phyloP scores from a whole-genome alignment of 2,113 vertebrate species.

The Cathartes aura region DNA sequence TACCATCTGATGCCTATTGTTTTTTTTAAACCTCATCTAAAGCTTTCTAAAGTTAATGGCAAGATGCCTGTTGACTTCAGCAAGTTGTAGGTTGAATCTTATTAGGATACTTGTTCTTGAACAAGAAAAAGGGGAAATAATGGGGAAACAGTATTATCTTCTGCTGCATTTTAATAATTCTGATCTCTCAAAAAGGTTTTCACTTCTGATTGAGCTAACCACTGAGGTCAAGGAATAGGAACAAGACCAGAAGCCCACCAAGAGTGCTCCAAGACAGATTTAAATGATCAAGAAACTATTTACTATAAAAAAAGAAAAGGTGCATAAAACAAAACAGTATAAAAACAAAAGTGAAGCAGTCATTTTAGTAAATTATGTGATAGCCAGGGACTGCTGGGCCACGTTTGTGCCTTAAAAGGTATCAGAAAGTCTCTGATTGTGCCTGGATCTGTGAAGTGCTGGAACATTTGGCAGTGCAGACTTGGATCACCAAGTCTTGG shows the following conservation, averaged over 20 bases:
- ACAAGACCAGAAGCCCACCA: not conserved
- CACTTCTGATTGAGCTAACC: not conserved
- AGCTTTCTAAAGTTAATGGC: not conserved
- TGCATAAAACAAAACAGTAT: fast-evolving
- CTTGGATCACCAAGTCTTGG: not conserved
- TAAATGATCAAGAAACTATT: not conserved
- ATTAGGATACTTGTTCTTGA: not conserved
- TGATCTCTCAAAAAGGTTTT: not conserved
- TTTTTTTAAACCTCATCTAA: not conserved
- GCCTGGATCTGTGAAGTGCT: not conserved
- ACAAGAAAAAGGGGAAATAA: not conserved
- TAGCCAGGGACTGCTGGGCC: not conserved
- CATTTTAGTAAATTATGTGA: not conserved
- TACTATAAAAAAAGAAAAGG: not conserved
- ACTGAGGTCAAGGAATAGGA: not conserved
- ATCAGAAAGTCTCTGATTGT: not conserved
- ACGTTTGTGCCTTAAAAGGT: not conserved
- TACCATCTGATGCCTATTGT: not conserved
- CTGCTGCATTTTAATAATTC: not conserved
- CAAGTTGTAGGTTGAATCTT: not conserved
- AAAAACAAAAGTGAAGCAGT: not conserved
- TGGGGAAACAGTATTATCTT: not conserved
- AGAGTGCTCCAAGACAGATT: not conserved
- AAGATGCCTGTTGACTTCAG: not conserved
- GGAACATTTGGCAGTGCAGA: not conserved